Base-by-base conservation (phyloP, 2,888 invertebrate genomes). In the Catocala nupta region DNA sequence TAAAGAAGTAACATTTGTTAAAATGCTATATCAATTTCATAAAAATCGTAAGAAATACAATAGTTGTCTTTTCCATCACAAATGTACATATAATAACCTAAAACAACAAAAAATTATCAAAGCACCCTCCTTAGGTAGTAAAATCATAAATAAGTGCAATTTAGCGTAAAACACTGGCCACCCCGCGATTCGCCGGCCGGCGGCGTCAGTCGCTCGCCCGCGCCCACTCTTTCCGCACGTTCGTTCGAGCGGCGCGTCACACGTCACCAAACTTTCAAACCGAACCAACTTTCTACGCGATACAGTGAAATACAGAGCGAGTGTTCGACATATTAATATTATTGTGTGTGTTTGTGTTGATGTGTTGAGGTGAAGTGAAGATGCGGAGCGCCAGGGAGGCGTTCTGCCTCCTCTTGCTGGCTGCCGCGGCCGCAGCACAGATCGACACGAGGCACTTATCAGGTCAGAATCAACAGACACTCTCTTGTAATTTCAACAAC, bases 341-440 rank as follows among this genome's bases (percentile, higher is more conserved):
- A 75, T 76, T 83, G 83, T 83, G 81, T 81, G 83, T 81, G 86
- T 87, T 75, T 73, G 85, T 91, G 92, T 93, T 89, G 89, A 92
- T 92, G 93, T 91, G 92, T 86, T 84, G 83, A 76, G 79, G 85
- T 88, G 89, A 85, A 82, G 85, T 85, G 86, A 87, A 84, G 81
- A 93, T 93, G 93, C 88, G 90, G 90, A 85, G 89, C 91, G 93
- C 92, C 92, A 84, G 86, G 82, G 85, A 84, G 90, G 92, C 92
- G 90, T 91, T 89, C 90, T 92, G 91, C 85, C 88, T 91, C 80
- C 83, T 88, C 63, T 77, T 90, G 84, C 75, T 90, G 82, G 85
- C 84, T 63, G 88, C 83, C 44, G 84, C 85, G 68, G 88, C 84
- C 64, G 88, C 89, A 71, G 92, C 91, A 59, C 90, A 91, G 81